Percentiles rank a stretch among this genome's conserved stretches.
These are phyloP conservation scores for Watsonalla cultraria DNA, from an alignment of 2,888 invertebrate species.

Conservation along the genomic window DNA sequence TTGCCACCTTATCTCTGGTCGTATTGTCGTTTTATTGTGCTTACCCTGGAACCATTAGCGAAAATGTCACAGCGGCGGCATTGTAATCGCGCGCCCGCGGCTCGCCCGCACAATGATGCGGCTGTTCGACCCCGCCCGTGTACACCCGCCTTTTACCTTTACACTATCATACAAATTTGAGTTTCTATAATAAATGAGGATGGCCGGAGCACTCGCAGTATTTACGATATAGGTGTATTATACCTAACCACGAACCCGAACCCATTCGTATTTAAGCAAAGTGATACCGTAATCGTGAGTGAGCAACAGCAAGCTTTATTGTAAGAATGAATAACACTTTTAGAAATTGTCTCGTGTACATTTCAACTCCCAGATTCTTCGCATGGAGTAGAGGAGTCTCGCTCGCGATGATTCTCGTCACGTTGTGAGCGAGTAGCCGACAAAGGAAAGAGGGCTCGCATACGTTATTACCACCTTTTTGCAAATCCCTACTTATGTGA, in stretches of 20 bases:
- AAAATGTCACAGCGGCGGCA: constrained; percentile 75
- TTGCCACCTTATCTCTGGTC: constrained; percentile 75
- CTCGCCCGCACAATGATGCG: constrained; percentile 70
- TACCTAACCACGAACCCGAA: constrained; percentile 30
- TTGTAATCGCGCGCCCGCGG: constrained; percentile 69
- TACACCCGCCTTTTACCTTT: constrained; percentile 64
- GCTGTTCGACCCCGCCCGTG: constrained; percentile 62
- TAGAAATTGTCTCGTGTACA: constrained; percentile 50
- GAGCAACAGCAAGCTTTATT: constrained; percentile 32
- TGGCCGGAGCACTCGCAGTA: constrained; percentile 38
- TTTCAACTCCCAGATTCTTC: constrained; percentile 55
- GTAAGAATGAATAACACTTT: constrained; percentile 58
- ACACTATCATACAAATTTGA: constrained; percentile 72
- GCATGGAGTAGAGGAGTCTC: constrained; percentile 59
- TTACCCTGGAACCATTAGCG: constrained; percentile 77
- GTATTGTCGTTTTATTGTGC: constrained; percentile 78
- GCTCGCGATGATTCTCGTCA: constrained; percentile 65
- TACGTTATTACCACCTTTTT: constrained; percentile 77
- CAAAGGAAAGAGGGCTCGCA: constrained; percentile 77
- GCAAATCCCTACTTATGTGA: constrained; percentile 72
- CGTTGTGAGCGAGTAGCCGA: constrained; percentile 73
- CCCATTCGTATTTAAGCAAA: constrained; percentile 32
- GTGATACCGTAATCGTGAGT: constrained; percentile 27
- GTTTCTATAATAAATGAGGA: constrained; percentile 68
- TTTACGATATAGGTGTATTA: constrained; percentile 42